Evolutionary conservation across 2,888 invertebrate species (phyloP).

Genomic region (Thumatha senex): DNA sequence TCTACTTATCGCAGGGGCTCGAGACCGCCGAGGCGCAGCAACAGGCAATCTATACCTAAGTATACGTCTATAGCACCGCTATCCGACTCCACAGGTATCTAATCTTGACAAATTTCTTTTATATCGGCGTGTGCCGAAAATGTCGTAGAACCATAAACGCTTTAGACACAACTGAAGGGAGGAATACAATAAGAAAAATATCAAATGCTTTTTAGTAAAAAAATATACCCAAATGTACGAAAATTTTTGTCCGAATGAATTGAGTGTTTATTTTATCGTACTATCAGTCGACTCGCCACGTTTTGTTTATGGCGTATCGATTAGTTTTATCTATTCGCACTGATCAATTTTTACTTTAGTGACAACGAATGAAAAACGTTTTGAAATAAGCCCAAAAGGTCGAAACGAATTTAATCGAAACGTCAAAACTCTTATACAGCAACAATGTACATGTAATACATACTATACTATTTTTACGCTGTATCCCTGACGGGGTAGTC

Average conservation of each 20-base stretch:
- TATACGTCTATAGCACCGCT: conserved; percentile 12
- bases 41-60: conserved; percentile 36
- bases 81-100: conserved; percentile 18
- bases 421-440: no score
- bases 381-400: no score
- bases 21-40: conserved; percentile 37
- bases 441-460: no score
- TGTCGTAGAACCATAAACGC: conserved; percentile 4
- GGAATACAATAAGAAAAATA: no score
- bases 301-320: conserved; percentile 21
- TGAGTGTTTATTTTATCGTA: conserved; percentile 18
- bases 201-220: no score
- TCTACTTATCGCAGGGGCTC: conserved; percentile 23
- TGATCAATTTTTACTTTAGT: conserved; percentile 25
- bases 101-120: conserved; percentile 13
- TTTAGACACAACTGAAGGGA: background rate
- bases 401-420: no score
- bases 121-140: background rate
- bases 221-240: no score
- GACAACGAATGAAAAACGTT: conserved; percentile 5
- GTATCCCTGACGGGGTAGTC: no score
- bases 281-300: conserved; percentile 15
- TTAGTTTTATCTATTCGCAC: conserved; percentile 21
- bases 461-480: no score
- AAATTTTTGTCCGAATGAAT: conserved; percentile 4